Evolutionary conservation across 1,140 invertebrate genomes (phyloP).

Genomic region (Dinothrombium tinctorium): DNA sequence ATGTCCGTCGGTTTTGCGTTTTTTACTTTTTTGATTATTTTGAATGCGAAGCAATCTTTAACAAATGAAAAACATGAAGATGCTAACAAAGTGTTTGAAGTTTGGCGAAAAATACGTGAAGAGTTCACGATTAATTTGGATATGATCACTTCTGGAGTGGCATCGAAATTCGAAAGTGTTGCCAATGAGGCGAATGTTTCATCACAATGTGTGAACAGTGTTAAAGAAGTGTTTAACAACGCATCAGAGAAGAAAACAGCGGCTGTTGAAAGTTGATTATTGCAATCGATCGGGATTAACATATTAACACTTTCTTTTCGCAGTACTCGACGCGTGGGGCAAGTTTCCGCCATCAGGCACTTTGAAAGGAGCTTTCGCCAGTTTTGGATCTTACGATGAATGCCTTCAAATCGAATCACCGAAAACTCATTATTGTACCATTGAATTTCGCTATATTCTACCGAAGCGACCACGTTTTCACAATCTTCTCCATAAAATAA

Average conservation of each 20-base stretch:
- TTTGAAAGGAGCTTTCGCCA: constrained; percentile 10
- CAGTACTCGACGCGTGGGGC: constrained; percentile 8
- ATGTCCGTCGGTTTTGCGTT: no score
- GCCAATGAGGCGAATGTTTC: not conserved
- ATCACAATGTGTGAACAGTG: not conserved
- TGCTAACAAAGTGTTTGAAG: not conserved
- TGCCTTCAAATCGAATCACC: constrained; percentile 6
- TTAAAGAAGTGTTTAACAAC: not conserved
- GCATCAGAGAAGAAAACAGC: not conserved
- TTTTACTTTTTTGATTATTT: no score
- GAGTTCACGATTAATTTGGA: not conserved
- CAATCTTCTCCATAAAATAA: not conserved
- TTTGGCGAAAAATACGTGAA: not conserved
- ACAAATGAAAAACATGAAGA: no score
- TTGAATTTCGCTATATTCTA: not conserved
- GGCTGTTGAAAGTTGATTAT: not conserved
- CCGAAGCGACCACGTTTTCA: not conserved
- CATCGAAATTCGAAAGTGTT: not conserved
- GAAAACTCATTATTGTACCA: not conserved
- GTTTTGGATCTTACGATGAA: constrained; percentile 14
- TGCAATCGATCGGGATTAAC: not conserved
- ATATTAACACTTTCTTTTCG: not conserved
- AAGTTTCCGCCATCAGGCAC: constrained; percentile 10
- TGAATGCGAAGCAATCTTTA: no score
- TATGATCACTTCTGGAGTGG: not conserved